These are phyloP conservation scores for Smittia aterrima DNA, from an alignment of 2,888 invertebrate genomes.

Conservation along the genomic window DNA sequence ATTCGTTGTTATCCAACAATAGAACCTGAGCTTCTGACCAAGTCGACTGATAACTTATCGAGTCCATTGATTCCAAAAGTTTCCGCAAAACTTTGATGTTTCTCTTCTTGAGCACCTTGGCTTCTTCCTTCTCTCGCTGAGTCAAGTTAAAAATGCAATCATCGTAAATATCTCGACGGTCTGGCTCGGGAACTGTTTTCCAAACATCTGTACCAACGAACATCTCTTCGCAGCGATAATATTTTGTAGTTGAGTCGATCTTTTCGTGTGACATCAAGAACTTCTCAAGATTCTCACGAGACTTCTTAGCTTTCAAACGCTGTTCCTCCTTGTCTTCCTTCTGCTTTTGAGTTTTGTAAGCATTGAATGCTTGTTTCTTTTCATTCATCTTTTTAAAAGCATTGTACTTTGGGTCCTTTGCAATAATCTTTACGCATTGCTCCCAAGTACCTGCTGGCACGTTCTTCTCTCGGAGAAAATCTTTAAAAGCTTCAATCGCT, in stretches of 20 bases:
- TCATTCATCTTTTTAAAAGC: conserved; percentile 93
- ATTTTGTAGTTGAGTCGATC: conserved; percentile 88
- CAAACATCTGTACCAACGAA: conserved; percentile 80
- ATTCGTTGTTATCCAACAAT: conserved; percentile 86
- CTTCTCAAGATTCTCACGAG: conserved; percentile 93
- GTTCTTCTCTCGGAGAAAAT: conserved; percentile 83
- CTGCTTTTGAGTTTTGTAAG: conserved; percentile 94
- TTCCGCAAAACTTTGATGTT: conserved; percentile 85
- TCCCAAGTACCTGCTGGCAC: conserved; percentile 97
- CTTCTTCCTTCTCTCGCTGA: conserved; percentile 94
- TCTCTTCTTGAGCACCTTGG: conserved; percentile 82
- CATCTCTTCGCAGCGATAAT: conserved; percentile 88
- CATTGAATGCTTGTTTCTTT: conserved; percentile 97
- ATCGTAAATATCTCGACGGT: conserved; percentile 93
- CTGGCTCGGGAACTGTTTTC: conserved; percentile 87
- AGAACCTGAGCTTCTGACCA: conserved; percentile 98
- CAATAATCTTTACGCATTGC: conserved; percentile 92
- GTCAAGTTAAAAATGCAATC: conserved; percentile 90
- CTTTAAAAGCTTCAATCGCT: conserved; percentile 96
- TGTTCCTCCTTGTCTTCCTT: conserved; percentile 98
- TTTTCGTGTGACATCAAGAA: conserved; percentile 86
- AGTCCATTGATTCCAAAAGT: conserved; percentile 93
- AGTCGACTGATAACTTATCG: conserved; percentile 87
- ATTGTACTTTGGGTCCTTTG: conserved; percentile 81
- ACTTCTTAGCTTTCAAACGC: conserved; percentile 84